Evolutionary conservation across 2,797 vertebrate species (phyloP).

Genomic region (Micromesistius poutassou): DNA sequence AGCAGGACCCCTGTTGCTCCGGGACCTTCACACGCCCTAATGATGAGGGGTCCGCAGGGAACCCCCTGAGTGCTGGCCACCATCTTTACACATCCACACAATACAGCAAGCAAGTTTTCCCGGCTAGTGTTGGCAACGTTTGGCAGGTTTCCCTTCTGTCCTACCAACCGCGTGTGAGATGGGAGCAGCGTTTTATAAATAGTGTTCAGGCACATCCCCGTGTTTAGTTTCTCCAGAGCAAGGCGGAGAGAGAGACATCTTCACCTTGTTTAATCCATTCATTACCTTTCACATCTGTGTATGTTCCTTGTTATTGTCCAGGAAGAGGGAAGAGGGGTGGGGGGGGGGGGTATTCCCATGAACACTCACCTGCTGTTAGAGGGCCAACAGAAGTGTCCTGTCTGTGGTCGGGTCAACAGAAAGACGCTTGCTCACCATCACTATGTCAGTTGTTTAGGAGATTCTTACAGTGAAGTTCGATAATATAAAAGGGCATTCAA

Average conservation of each 20-base stretch:
- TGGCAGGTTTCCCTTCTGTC: not conserved
- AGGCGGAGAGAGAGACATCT: not conserved
- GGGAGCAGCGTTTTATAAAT: not conserved
- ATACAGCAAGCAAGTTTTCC: not conserved
- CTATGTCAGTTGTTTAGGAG: not conserved
- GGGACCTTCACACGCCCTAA: conserved; percentile 28
- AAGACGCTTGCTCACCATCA: not conserved
- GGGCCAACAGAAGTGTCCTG: not conserved
- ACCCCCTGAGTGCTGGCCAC: conserved; percentile 13
- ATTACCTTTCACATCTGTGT: not conserved
- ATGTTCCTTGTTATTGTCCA: not conserved
- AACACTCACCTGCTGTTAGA: not conserved
- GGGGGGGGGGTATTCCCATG: not conserved
- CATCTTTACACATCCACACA: not conserved
- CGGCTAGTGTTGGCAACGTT: not conserved
- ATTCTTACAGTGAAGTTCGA: not conserved
- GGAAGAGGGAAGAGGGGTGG: not conserved
- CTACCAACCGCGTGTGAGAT: not conserved
- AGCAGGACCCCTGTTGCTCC: conserved; percentile 35
- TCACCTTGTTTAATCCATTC: not conserved
- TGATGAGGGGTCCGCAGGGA: conserved; percentile 32
- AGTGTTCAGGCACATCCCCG: not conserved
- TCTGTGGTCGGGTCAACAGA: not conserved
- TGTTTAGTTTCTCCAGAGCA: not conserved
- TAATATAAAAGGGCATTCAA: not conserved